Evolutionary conservation across 2,113 vertebrate genomes (phyloP).

Genomic region (Rana temporaria): DNA sequence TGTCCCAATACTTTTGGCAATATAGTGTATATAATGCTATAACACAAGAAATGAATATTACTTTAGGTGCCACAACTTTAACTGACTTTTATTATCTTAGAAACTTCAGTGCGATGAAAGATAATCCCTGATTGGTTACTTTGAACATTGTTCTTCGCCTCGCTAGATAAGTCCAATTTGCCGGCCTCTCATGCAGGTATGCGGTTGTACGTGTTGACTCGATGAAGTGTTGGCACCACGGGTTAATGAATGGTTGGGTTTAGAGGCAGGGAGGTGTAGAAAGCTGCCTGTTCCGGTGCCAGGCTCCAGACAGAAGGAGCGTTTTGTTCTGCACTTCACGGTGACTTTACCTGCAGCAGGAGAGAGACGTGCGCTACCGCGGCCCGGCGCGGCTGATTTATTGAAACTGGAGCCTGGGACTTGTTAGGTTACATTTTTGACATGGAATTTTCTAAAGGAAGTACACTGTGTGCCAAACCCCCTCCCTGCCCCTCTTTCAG

Average conservation of each 20-base stretch:
- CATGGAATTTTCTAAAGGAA: slow-evolving; percentile 79
- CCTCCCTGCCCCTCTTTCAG: background rate
- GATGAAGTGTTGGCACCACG: slow-evolving; percentile 1
- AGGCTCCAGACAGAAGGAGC: slow-evolving; percentile 78
- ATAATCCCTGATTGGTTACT: too few species aligned
- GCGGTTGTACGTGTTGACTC: background rate
- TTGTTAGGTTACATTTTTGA: slow-evolving; percentile 69
- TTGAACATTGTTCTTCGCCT: too few species aligned
- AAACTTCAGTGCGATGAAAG: too few species aligned
- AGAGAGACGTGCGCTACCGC: slow-evolving; percentile 67
- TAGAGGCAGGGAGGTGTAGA: slow-evolving; percentile 75
- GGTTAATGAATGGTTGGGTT: slow-evolving; percentile 57
- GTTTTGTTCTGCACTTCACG: slow-evolving; percentile 75
- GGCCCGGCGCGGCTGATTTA: slow-evolving; percentile 77
- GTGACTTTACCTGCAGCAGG: slow-evolving; percentile 79
- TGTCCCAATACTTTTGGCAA: too few species aligned
- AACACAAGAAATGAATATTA: too few species aligned
- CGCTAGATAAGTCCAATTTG: too few species aligned
- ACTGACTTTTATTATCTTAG: too few species aligned
- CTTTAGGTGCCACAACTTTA: too few species aligned
- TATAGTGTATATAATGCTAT: too few species aligned
- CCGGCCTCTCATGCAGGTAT: too few species aligned
- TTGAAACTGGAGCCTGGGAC: slow-evolving; percentile 81
- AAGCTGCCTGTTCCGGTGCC: slow-evolving; percentile 79
- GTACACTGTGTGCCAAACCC: slow-evolving; percentile 69